Base-by-base conservation (phyloP, 2,113 vertebrate genomes). In the Gambusia affinis region DNA sequence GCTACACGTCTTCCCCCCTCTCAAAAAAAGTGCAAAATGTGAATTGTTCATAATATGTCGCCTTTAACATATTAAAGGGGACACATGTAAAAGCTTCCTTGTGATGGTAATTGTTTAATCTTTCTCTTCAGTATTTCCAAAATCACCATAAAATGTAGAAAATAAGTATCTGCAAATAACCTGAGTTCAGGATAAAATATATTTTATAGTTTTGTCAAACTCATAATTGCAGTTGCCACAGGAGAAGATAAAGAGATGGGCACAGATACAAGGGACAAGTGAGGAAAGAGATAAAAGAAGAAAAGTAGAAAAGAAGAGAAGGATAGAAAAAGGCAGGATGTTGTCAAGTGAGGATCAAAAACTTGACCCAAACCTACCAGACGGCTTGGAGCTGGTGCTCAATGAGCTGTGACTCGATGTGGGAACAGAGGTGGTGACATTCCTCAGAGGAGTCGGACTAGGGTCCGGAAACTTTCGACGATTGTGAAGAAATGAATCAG, bases 291-390 rank as follows among this genome's bases (percentile, higher is more conserved):
- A 78, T 63, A 67, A 47, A 80, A 73, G 39, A 42, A 68, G 37
- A 71, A 70, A 84, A 73, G 72, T 61, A 73, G 31, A 70, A 47
- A 68, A 44, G 2, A 62, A 60, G 68, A 85, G 37, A 60, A 80
- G 28, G 12, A 17, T 19, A 2, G 66, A 68, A 37, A 33, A 73
- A 63, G 62, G 39, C n/a, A 65, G 69, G 39, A 73, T 33, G 57
- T 70, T 10, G 27, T 60, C 15, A 27, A 79, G 62, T 29, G 67
- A 72, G 19, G 57, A 72, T 70, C 12, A 28, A 64, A 51, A 54
- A 30, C n/a, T 31, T 22, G 4, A 33, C 47, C 22, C 54, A 24
- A 57, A 24, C 94, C 94, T 84, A 95, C 94, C 93, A 61, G 82
- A 86, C 14, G 68, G 69, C 28, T 3, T 19, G 1, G 76, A 42